Percentiles rank a stretch among this genome's conserved stretches.
phyloP scores from a whole-genome alignment of 1,140 invertebrate species.

The Dysdera silvatica region DNA sequence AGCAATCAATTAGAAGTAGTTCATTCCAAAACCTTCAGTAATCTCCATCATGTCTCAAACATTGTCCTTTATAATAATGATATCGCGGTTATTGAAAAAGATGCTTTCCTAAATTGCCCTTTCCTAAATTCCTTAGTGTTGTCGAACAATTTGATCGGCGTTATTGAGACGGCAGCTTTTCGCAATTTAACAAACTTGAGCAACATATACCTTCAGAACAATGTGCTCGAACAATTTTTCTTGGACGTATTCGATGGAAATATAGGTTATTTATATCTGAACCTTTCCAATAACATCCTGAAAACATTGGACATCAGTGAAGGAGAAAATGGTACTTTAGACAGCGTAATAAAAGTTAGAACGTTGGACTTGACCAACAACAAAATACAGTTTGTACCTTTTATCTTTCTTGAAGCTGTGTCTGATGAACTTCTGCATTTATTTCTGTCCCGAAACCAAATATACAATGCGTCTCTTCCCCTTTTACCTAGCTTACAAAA shows the following conservation, averaged over 20 bases:
- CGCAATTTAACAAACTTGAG: conserved; percentile 57
- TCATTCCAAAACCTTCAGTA: conserved; percentile 54
- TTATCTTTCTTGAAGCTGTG: conserved; percentile 68
- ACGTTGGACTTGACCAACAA: conserved; percentile 75
- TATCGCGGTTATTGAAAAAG: conserved; percentile 51
- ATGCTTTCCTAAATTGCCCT: conserved; percentile 57
- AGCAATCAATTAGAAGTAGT: conserved; percentile 60
- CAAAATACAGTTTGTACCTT: conserved; percentile 67
- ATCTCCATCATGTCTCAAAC: conserved; percentile 56
- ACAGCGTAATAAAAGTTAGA: conserved; percentile 5
- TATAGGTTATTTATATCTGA: conserved; percentile 40
- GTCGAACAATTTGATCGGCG: conserved; percentile 42
- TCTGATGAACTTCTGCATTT: conserved; percentile 70
- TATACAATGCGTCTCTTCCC: background rate
- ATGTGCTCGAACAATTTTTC: conserved; percentile 62
- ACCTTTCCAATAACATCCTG: conserved; percentile 16
- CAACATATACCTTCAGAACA: conserved; percentile 62
- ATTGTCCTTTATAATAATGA: conserved; percentile 63
- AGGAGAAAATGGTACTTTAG: background rate
- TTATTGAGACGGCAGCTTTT: conserved; percentile 52
- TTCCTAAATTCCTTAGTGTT: conserved; percentile 61
- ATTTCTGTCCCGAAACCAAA: conserved; percentile 53
- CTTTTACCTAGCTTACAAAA: conserved; percentile 1
- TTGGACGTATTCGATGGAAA: conserved; percentile 65
- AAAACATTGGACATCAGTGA: background rate